These are phyloP conservation scores for Penaeus indicus DNA, from an alignment of 1,140 invertebrate genomes.

Conservation along the genomic window DNA sequence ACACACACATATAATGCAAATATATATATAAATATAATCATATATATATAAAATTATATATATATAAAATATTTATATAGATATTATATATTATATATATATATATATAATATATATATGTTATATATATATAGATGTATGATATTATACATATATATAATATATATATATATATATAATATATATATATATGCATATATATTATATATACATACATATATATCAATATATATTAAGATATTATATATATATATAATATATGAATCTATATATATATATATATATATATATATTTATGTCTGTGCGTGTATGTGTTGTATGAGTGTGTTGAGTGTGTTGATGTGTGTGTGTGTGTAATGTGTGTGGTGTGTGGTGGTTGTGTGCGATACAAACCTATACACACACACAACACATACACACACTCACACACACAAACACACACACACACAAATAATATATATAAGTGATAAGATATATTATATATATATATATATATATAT, in stretches of 20 bases:
- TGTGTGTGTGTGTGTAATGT: too few relatives aligned
- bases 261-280: background rate
- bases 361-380: too few relatives aligned
- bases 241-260: background rate
- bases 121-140: background rate
- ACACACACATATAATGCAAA: too few relatives aligned
- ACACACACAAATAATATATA: too few relatives aligned
- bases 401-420: background rate
- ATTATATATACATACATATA: background rate
- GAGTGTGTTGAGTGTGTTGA: too few relatives aligned
- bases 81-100: background rate
- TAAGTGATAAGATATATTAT: too few relatives aligned
- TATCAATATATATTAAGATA: background rate
- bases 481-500: too few relatives aligned
- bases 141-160: background rate
- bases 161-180: constrained; percentile 22
- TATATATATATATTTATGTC: background rate
- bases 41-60: too few relatives aligned
- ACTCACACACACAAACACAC: background rate
- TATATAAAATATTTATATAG: background rate
- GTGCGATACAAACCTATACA: too few relatives aligned
- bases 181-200: background rate
- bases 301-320: background rate
- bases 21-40: too few relatives aligned
- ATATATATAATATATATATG: constrained; percentile 4